Evolutionary conservation across 1,140 invertebrate species (phyloP).

Genomic region (Meloidogyne chitwoodi): DNA sequence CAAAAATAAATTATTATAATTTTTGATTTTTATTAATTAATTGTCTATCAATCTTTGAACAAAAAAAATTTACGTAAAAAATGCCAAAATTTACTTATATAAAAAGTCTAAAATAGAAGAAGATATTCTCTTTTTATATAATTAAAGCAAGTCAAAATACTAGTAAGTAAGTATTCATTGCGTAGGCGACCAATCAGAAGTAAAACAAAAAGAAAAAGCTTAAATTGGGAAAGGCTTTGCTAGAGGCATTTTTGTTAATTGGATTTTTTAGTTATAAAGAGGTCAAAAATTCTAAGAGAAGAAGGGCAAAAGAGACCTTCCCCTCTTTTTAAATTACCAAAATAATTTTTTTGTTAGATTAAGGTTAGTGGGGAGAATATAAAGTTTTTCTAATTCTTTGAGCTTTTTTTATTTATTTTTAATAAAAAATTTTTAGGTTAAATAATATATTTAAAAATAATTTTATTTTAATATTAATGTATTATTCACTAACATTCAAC

Average conservation of each 20-base stretch:
- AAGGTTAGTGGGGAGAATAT: background rate
- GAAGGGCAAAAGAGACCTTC: background rate
- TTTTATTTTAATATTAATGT: too few species aligned
- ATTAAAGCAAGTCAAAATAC: background rate
- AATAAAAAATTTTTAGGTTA: too few species aligned
- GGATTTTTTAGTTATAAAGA: background rate
- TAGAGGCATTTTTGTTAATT: background rate
- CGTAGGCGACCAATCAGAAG: conserved; percentile 28
- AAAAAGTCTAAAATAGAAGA: background rate
- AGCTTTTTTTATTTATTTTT: too few species aligned
- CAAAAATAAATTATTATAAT: background rate
- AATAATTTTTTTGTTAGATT: background rate
- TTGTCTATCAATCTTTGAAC: background rate
- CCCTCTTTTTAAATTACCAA: background rate
- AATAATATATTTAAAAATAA: too few species aligned
- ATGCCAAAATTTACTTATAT: background rate
- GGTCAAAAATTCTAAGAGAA: background rate
- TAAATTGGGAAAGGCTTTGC: conserved; percentile 63
- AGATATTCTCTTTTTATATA: background rate
- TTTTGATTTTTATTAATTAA: background rate
- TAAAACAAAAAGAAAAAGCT: background rate
- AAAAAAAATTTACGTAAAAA: background rate
- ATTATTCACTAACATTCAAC: background rate
- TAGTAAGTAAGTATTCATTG: background rate
- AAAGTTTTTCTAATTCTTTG: too few species aligned